Evolutionary conservation across 2,113 vertebrate genomes (phyloP), one percentile per base, ranked within the genome.

Genomic region (Paraplagusia blochii): DNA sequence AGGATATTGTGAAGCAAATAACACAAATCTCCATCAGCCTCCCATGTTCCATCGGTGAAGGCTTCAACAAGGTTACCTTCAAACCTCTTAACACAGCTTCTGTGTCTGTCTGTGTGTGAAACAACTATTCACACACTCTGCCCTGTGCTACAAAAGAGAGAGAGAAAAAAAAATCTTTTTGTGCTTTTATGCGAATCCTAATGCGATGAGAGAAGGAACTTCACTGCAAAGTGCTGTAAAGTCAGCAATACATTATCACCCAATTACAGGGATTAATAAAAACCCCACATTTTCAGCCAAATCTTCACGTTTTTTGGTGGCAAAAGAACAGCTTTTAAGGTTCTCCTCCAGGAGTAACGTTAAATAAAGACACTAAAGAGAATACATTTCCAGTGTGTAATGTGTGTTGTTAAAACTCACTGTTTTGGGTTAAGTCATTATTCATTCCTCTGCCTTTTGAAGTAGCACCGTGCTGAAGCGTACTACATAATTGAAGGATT

Each of bases 1-100:
- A 77, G 53, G 55, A 76, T 55, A 66, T 18, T 54, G 48, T 0
- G 13, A 76, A 74, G 82, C 77, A 81, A 67, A 79, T 63, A 76
- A 76, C 47, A 63, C 44, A 44, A 72, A 72, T 80, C 69, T 61
- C 33, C 9, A 76, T 76, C 76, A 64, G 61, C 48, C 45, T 64
- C 53, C 29, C 18, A 39, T 16, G 64, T 58, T 61, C 51, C 35
- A 40, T 4, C 3, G 53, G 45, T 14, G 52, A 52, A 79, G 68
- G 54, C 44, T 58, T 19, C 66, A 51, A 74, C 63, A 82, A 78
- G 79, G 69, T 76, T 71, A 66, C 60, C 63, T 65, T 72, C 52
- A 80, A 53, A 74, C 45, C 22, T 42, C 33, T 40, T 17, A 62
- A 67, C 51, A 44, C 29, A 48, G 63, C 34, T 51, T 7, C 43